Evolutionary conservation across 2,888 invertebrate species (phyloP).

Genomic region (Globia sparganii): DNA sequence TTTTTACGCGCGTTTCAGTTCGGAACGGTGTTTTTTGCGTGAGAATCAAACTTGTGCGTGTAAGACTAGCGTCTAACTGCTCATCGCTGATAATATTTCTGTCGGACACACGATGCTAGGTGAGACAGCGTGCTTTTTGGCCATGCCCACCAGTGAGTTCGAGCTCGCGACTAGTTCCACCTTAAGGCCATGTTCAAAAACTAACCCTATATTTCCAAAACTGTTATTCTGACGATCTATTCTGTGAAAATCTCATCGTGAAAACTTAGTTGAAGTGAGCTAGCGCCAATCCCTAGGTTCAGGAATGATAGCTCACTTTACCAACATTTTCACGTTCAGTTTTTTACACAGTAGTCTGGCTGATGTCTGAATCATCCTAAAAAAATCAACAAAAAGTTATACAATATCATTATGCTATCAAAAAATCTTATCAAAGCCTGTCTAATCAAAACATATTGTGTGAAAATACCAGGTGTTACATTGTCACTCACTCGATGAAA

Average conservation of each 20-base stretch:
- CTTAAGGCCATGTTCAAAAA: too few relatives aligned
- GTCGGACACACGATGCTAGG: too few relatives aligned
- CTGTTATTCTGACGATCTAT: neutral
- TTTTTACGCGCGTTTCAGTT: too few relatives aligned
- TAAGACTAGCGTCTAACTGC: too few relatives aligned
- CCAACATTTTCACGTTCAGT: neutral
- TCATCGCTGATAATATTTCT: too few relatives aligned
- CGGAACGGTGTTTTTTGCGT: too few relatives aligned
- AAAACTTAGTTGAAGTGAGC: neutral
- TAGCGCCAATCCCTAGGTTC: neutral
- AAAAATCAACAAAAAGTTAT: neutral
- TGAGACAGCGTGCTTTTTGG: too few relatives aligned
- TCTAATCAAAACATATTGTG: conserved; percentile 31
- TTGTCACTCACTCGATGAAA: conserved; percentile 39
- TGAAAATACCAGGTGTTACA: conserved; percentile 40
- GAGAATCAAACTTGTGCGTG: too few relatives aligned
- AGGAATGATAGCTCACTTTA: neutral
- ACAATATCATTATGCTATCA: conserved; percentile 8
- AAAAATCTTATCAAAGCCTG: conserved; percentile 33
- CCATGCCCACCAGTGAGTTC: too few relatives aligned
- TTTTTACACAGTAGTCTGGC: neutral
- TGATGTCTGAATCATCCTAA: neutral
- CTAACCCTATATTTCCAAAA: neutral
- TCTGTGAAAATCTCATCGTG: neutral
- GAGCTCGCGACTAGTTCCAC: too few relatives aligned